Evolutionary conservation across 2,888 invertebrate genomes (phyloP).

Genomic region (Aricia artaxerxes): DNA sequence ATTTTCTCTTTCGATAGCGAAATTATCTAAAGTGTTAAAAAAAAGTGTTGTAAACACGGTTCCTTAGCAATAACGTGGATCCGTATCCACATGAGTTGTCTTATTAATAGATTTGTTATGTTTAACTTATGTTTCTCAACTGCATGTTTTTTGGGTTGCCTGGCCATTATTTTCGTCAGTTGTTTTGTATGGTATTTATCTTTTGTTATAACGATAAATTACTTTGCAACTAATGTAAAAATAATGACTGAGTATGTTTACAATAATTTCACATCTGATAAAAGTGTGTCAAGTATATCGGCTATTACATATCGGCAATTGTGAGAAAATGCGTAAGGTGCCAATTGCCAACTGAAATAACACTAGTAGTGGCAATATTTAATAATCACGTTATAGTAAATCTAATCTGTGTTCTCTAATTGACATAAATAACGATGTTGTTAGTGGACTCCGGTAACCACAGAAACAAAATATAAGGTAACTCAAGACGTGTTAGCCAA

Average conservation of each 20-base stretch:
- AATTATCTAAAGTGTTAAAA: background rate
- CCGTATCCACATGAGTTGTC: too few species aligned
- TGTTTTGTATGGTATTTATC: background rate
- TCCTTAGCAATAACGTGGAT: too few species aligned
- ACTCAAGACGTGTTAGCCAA: background rate
- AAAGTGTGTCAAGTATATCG: background rate
- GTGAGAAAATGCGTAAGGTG: background rate
- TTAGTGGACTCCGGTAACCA: background rate
- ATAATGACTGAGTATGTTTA: background rate
- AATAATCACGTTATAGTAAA: background rate
- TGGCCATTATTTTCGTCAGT: too few species aligned
- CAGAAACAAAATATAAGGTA: conserved; percentile 9
- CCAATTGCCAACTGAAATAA: background rate
- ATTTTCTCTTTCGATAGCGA: background rate
- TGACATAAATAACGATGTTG: conserved; percentile 2
- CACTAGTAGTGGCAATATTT: background rate
- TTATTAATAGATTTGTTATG: too few species aligned
- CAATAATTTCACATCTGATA: background rate
- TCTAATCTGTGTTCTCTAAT: background rate
- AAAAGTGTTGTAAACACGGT: too few species aligned
- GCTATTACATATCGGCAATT: background rate
- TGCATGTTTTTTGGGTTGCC: too few species aligned
- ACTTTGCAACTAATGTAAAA: background rate
- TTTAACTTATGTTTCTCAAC: too few species aligned
- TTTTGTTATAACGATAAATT: background rate